Evolutionary conservation across 2,797 vertebrate genomes (phyloP), one percentile per base, ranked within the genome.

Genomic region (Podargus strigoides): DNA sequence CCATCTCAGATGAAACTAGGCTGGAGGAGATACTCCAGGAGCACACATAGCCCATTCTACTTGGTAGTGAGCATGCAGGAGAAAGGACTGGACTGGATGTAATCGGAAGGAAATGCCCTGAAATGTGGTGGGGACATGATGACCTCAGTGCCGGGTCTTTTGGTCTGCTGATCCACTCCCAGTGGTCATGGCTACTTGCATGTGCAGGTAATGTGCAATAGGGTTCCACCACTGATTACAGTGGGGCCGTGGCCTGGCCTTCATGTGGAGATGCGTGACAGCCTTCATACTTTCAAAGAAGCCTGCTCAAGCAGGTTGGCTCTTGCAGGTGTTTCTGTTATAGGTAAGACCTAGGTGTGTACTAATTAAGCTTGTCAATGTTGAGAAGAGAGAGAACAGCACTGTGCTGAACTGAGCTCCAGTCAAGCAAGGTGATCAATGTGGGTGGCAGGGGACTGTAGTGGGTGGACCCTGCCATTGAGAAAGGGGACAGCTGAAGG

Each of bases 391-490:
- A 30, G n/a, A 60, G 53, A 53, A 50, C 6, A 78, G 46, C 56
- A 22, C 3, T 36, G 42, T 24, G 49, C 24, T 39, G 41, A 69
- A 37, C 21, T 0, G 46, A 82, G 20, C 26, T 84, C 14, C 44
- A 37, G 11, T 34, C 52, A 58, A 14, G 18, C 9, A 12, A 9
- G 17, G 17, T 20, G 23, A 19, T 58, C 7, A 24, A 2, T 0
- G 0, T 39, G 26, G 11, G 14, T 59, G 9, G 6, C 52, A 66
- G 16, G 21, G 27, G 4, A 15, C 37, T 52, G 37, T 20, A 41
- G 20, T 0, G 0, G 4, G 3, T 74, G 60, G 24, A 10, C 17
- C 7, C 16, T 27, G 62, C 2, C 6, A 1, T 3, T 37, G 72
- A 39, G 30, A 53, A 52, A 49, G 9, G 7, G 17, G 44, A 49